These are phyloP conservation scores for Tenthredo notha DNA, from an alignment of 2,888 invertebrate species.

Conservation along the genomic window DNA sequence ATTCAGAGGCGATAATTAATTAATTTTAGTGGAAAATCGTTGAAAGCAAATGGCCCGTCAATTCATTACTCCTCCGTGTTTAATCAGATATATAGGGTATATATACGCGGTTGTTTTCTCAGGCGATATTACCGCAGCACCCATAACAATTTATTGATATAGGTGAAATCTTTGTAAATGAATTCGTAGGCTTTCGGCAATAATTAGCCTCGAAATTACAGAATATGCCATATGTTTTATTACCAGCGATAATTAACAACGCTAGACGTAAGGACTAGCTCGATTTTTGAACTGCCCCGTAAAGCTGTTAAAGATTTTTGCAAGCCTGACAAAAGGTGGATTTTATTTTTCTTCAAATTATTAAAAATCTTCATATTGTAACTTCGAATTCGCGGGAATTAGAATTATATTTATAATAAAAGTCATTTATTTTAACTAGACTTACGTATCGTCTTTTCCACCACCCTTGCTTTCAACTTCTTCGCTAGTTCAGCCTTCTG, in stretches of 20 bases:
- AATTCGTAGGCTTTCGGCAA: not conserved
- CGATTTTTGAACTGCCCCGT: not conserved
- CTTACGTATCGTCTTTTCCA: not conserved
- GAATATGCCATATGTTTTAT: not conserved
- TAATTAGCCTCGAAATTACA: not conserved
- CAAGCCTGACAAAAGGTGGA: not conserved
- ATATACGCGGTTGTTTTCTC: not conserved
- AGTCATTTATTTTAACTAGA: not conserved
- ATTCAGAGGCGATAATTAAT: conserved; percentile 18
- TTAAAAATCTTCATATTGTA: not conserved
- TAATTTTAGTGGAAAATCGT: conserved; percentile 20
- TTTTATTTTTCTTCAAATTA: not conserved
- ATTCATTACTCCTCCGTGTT: conserved; percentile 22
- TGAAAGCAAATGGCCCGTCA: conserved; percentile 23
- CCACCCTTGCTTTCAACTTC: conserved; percentile 5
- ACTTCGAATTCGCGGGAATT: not conserved
- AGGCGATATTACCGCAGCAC: not conserved
- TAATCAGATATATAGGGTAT: not conserved
- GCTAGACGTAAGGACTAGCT: not conserved
- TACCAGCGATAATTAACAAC: not conserved
- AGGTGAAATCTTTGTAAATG: not conserved
- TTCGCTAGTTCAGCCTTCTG: not conserved
- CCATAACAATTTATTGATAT: not conserved
- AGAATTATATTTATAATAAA: not conserved
- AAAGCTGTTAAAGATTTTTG: not conserved